Conservation (phyloP, 2,888 invertebrate genomes). For the Platycheirus rosarum region DNA sequence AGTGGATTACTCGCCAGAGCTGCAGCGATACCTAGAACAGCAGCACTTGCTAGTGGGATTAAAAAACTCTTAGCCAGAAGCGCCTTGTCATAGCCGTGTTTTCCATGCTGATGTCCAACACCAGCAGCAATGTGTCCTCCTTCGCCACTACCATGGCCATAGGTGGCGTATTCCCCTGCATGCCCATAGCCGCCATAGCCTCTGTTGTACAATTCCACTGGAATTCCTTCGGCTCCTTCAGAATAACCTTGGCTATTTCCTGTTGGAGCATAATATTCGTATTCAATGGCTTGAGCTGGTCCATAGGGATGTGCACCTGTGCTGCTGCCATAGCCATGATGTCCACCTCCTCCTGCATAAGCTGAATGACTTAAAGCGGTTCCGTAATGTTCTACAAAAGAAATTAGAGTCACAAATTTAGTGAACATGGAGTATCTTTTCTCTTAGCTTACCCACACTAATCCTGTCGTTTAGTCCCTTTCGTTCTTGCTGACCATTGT, state of each 20-base stretch:
- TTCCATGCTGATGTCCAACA: constrained; percentile 41
- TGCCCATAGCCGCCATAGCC: constrained; percentile 76
- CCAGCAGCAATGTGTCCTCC: constrained; percentile 64
- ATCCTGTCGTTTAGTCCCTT: constrained; percentile 58
- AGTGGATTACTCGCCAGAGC: constrained; percentile 90
- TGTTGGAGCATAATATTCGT: constrained; percentile 59
- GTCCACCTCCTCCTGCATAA: constrained; percentile 80
- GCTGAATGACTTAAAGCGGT: constrained; percentile 43
- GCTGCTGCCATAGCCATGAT: constrained; percentile 74
- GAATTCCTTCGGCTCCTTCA: constrained; percentile 77
- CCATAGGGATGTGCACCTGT: constrained; percentile 73
- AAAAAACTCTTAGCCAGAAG: constrained; percentile 84
- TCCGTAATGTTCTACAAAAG: constrained; percentile 54
- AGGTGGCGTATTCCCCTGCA: constrained; percentile 50
- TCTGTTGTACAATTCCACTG: constrained; percentile 80
- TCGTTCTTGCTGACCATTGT: constrained; percentile 50
- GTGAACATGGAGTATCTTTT: constrained; percentile 18
- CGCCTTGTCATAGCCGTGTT: constrained; percentile 78
- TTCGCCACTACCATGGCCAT: constrained; percentile 29
- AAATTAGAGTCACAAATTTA: constrained; percentile 31
- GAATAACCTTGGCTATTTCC: constrained; percentile 73
- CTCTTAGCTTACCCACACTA: constrained; percentile 63
- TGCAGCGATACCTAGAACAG: constrained; percentile 91
- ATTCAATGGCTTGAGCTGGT: constrained; percentile 75
- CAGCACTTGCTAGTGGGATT: constrained; percentile 90